Evolutionary conservation across 2,113 vertebrate species (phyloP).

Genomic region (Pangasianodon hypophthalmus): DNA sequence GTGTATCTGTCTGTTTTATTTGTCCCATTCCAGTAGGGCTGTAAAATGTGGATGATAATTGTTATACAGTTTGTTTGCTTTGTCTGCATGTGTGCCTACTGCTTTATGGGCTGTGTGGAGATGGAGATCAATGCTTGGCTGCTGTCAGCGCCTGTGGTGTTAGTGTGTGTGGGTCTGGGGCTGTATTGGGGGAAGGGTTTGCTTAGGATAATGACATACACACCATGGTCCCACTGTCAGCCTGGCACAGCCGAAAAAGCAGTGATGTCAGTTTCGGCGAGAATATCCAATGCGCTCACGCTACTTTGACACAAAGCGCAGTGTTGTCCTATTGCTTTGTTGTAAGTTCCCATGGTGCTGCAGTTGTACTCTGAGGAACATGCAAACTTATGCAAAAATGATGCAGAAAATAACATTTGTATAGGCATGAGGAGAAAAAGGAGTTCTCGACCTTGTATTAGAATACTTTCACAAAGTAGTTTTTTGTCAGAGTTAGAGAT

Average conservation of each 20-base stretch:
- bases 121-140: slow-evolving; percentile 29
- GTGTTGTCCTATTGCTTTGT: slow-evolving; percentile 5
- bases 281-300: slow-evolving; percentile 15
- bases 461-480: neutral
- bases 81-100: neutral
- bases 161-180: slow-evolving; percentile 40
- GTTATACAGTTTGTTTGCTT: neutral
- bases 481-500: neutral
- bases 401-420: neutral
- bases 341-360: neutral
- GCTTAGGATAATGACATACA: slow-evolving; percentile 2
- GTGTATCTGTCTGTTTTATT: neutral
- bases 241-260: slow-evolving; percentile 26
- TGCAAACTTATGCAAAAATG: slow-evolving; percentile 16
- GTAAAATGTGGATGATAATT: neutral
- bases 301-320: slow-evolving; percentile 30
- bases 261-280: slow-evolving; percentile 37
- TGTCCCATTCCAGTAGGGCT: neutral
- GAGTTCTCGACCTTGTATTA: neutral
- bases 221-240: slow-evolving; percentile 33
- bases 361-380: neutral
- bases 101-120: neutral
- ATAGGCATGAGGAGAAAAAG: neutral
- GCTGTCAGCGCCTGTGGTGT: slow-evolving; percentile 31
- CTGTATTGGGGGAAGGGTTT: slow-evolving; percentile 34